These are phyloP conservation scores for Zoanthus sansibaricus DNA, from an alignment of 92 coral and sea anemone species.

Conservation along the genomic window DNA sequence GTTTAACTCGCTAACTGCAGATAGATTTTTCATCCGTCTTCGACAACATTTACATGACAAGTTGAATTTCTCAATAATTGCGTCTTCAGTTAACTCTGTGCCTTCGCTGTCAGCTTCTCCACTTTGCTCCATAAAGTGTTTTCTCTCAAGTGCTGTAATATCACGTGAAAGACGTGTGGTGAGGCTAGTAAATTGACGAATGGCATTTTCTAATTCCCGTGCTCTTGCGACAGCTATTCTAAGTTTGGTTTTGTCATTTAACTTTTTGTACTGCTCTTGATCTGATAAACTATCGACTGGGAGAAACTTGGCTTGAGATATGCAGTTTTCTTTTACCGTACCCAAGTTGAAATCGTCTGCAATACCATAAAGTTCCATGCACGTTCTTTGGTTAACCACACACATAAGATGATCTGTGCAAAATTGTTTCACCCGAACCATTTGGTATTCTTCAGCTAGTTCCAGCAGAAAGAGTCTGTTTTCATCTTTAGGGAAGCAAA, in stretches of 20 bases:
- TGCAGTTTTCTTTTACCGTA: slow-evolving; percentile 55
- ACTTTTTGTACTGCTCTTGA: slow-evolving; percentile 56
- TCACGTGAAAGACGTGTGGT: slow-evolving; percentile 65
- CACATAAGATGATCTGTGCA: slow-evolving; percentile 71
- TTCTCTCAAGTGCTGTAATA: slow-evolving; percentile 27
- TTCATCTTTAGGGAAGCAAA: slow-evolving; percentile 37
- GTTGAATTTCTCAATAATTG: slow-evolving; percentile 65
- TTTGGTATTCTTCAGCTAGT: slow-evolving; percentile 85
- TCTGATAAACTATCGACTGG: slow-evolving; percentile 62
- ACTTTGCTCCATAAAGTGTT: slow-evolving; percentile 24
- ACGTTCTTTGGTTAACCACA: slow-evolving; percentile 72
- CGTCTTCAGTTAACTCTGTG: neutral
- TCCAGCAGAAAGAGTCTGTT: slow-evolving; percentile 72
- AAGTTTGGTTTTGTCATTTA: slow-evolving; percentile 68
- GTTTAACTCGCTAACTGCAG: slow-evolving; percentile 65
- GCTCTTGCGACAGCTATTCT: slow-evolving; percentile 65
- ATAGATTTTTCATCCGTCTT: slow-evolving; percentile 72
- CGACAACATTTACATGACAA: slow-evolving; percentile 84
- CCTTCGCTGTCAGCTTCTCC: neutral
- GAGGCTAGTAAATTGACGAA: slow-evolving; percentile 70
- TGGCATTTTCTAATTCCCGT: slow-evolving; percentile 72
- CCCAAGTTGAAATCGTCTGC: slow-evolving; percentile 75
- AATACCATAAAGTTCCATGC: slow-evolving; percentile 60
- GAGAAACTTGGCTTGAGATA: slow-evolving; percentile 65
- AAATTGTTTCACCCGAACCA: slow-evolving; percentile 69